Conservation (phyloP, 2,888 invertebrate species). For the Allophyes oxyacanthae region DNA sequence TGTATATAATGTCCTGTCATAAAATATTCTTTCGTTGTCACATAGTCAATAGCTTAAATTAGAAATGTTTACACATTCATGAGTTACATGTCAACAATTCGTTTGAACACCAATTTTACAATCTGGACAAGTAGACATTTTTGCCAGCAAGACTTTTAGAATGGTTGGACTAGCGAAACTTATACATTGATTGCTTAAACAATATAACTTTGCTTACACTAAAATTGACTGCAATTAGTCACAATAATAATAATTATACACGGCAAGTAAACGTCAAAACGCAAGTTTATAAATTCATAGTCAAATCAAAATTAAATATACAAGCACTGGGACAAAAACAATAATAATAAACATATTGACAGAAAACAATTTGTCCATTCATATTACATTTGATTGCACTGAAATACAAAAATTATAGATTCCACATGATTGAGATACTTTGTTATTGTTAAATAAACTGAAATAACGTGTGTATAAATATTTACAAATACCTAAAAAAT, state of each 20-base stretch:
- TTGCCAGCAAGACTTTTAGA: slow-evolving; percentile 40
- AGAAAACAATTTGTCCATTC: slow-evolving; percentile 22
- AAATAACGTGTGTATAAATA: slow-evolving; percentile 52
- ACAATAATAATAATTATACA: slow-evolving; percentile 49
- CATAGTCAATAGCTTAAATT: slow-evolving; percentile 17
- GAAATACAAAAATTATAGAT: slow-evolving; percentile 51
- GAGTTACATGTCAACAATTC: slow-evolving; percentile 18
- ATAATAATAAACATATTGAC: slow-evolving; percentile 20
- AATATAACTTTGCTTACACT: slow-evolving; percentile 55
- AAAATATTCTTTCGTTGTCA: slow-evolving; percentile 13
- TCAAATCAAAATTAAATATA: slow-evolving; percentile 47
- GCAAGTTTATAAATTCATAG: slow-evolving; percentile 40
- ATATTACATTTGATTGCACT: slow-evolving; percentile 53
- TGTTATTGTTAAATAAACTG: slow-evolving; percentile 27
- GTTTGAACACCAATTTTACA: slow-evolving; percentile 16
- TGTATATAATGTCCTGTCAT: slow-evolving; percentile 24
- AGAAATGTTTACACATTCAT: slow-evolving; percentile 19
- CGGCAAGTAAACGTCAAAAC: slow-evolving; percentile 60
- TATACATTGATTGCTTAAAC: slow-evolving; percentile 47
- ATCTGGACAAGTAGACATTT: slow-evolving; percentile 8
- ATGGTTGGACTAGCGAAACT: slow-evolving; percentile 62
- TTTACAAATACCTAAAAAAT: slow-evolving; percentile 50
- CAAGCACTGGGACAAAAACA: slow-evolving; percentile 34
- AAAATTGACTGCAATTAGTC: slow-evolving; percentile 57
- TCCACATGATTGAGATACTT: slow-evolving; percentile 55